Evolutionary conservation across 2,888 invertebrate species (phyloP).

Genomic region (Heliconius charithonia): DNA sequence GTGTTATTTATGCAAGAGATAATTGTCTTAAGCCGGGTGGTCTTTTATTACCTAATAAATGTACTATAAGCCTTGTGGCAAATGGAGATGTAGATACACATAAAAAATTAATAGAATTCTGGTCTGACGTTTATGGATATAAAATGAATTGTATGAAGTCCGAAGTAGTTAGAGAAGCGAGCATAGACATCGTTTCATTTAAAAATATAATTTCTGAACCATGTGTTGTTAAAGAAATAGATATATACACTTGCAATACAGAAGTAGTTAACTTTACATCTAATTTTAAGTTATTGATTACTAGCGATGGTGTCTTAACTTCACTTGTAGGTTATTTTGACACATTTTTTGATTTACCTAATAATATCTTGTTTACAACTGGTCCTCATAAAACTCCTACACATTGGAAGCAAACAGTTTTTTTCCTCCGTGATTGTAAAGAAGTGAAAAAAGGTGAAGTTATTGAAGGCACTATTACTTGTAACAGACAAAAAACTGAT

Average conservation of each 20-base stretch:
- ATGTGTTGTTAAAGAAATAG: conserved; percentile 87
- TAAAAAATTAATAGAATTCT: conserved; percentile 90
- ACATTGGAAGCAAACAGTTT: conserved; percentile 98
- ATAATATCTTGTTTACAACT: conserved; percentile 89
- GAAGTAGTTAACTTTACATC: conserved; percentile 89
- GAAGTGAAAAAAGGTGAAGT: conserved; percentile 87
- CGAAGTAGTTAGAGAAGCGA: conserved; percentile 90
- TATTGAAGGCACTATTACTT: conserved; percentile 87
- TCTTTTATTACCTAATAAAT: conserved; percentile 91
- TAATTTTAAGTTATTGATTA: conserved; percentile 86
- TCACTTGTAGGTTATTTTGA: conserved; percentile 96
- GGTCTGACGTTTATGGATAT: conserved; percentile 97
- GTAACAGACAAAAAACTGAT: conserved; percentile 89
- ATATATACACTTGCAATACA: conserved; percentile 89
- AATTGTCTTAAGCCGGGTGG: conserved; percentile 90
- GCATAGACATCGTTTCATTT: conserved; percentile 77
- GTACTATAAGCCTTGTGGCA: conserved; percentile 91
- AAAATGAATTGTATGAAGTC: conserved; percentile 96
- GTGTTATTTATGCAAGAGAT: conserved; percentile 94
- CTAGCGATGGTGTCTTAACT: conserved; percentile 87
- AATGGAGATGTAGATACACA: conserved; percentile 90
- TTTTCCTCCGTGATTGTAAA: conserved; percentile 90
- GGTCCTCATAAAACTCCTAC: conserved; percentile 89
- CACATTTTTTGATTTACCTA: conserved; percentile 90
- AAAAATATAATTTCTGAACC: conserved; percentile 87